Base-by-base conservation (phyloP, 2,113 vertebrate genomes). In the Phylloscopus trochilus region DNA sequence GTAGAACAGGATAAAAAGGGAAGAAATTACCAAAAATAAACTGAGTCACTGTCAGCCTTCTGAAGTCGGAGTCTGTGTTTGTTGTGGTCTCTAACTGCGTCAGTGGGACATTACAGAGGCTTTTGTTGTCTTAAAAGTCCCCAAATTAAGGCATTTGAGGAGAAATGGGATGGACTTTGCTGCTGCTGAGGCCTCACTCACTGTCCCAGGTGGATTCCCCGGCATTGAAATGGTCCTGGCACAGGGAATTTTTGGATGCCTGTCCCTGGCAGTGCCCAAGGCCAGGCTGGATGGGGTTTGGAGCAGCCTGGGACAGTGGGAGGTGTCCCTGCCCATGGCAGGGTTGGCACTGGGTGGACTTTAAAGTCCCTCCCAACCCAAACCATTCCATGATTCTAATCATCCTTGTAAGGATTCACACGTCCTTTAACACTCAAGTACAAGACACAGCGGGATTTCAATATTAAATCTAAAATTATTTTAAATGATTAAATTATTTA, bases 341-440 rank as follows among this genome's bases (percentile, higher is more conserved):
- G 21, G 22, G 10, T 10, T 5, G 24, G 10, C 1, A 23, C 11
- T 33, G 11, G 4, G 0, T 14, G 27, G 1, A 2, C 0, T 52
- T 67, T 60, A n/a, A 17, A 4, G 5, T 39, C 28, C 10, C 2
- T 60, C 37, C 16, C 59, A 59, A 66, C 10, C 33, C 52, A 59
- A 44, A 19, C 31, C 33, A 14, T 24, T 43, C 20, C 20, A 13
- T 10, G 24, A 18, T 44, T 47, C 15, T 5, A 66, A 66, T 2
- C 9, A 35, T n/a, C 28, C 19, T 33, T n/a, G 7, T 37, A 21
- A 44, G 47, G 19, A 60, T 17, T 70, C 19, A 6, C 11, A n/a
- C 5, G 3, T 49, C 58, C 27, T 62, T 62, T 51, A 28, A 28
- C 43, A 58, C 10, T 5, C 52, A 46, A n/a, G n/a, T n/a, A n/a